These are phyloP conservation scores for Triplophysa rosa DNA, from an alignment of 2,113 vertebrate genomes.

Conservation along the genomic window DNA sequence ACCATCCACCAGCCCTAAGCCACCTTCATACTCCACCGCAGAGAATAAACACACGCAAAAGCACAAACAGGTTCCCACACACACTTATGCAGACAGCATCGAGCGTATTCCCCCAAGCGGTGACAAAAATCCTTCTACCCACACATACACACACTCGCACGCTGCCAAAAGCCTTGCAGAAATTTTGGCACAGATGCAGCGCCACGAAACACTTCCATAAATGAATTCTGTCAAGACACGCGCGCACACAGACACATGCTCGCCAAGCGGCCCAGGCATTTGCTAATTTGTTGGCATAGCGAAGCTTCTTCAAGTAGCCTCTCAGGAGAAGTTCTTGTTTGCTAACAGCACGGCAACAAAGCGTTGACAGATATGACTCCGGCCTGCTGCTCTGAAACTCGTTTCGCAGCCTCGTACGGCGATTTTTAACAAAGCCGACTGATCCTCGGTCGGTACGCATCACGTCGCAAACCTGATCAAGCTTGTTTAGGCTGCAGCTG, in stretches of 20 bases:
- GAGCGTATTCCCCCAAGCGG: not conserved
- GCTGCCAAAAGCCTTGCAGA: constrained; percentile 41
- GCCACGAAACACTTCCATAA: constrained; percentile 45
- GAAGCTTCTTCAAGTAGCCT: constrained; percentile 39
- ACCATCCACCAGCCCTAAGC: not conserved
- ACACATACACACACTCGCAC: not conserved
- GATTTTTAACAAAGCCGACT: not conserved
- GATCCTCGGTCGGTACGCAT: not conserved
- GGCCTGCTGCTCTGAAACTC: constrained; percentile 24
- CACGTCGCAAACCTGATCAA: constrained; percentile 15
- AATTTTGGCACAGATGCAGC: constrained; percentile 35
- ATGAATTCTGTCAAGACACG: constrained; percentile 44
- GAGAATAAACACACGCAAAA: constrained; percentile 31
- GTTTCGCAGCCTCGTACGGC: not conserved
- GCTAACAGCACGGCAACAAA: constrained; percentile 41
- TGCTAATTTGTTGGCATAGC: constrained; percentile 40
- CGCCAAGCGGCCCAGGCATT: constrained; percentile 39
- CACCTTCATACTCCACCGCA: constrained; percentile 10
- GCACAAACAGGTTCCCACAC: constrained; percentile 11
- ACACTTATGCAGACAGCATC: constrained; percentile 3
- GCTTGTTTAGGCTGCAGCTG: constrained; percentile 15
- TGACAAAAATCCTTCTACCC: constrained; percentile 6
- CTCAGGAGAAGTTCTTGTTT: constrained; percentile 43
- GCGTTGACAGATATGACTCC: constrained; percentile 37
- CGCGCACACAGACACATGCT: constrained; percentile 36